Evolutionary conservation across 2,113 vertebrate genomes (phyloP).

Genomic region (Falco punctatus): DNA sequence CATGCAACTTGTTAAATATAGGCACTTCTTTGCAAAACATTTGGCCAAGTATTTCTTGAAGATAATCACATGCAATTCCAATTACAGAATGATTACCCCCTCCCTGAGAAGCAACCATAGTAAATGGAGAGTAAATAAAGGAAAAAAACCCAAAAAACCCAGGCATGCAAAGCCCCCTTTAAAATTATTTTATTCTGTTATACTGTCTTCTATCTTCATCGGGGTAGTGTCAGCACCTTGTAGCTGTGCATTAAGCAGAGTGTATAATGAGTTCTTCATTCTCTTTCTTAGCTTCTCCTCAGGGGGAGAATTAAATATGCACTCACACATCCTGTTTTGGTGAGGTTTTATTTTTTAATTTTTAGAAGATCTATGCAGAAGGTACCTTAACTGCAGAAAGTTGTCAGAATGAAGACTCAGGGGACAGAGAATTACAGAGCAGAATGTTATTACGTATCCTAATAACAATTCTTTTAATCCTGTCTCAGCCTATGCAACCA

Average conservation of each 20-base stretch:
- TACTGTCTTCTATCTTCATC: not conserved
- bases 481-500: not conserved
- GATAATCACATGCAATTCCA: not conserved
- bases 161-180: not conserved
- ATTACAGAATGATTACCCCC: not conserved
- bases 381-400: slow-evolving; percentile 14
- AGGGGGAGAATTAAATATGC: not conserved
- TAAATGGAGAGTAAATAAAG: not conserved
- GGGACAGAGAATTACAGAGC: slow-evolving; percentile 51
- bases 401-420: slow-evolving; percentile 28
- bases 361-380: slow-evolving; percentile 29
- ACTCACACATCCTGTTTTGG: slow-evolving; percentile 8
- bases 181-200: not conserved
- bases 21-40: not conserved
- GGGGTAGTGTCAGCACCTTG: not conserved
- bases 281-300: not conserved
- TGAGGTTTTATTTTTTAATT: slow-evolving; percentile 43
- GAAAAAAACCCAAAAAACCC: not conserved
- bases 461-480: slow-evolving; percentile 46
- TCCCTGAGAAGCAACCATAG: not conserved
- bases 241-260: not conserved
- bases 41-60: not conserved
- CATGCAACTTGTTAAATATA: not conserved
- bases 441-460: slow-evolving; percentile 43
- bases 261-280: slow-evolving; percentile 17